Percentiles rank a stretch among this genome's conserved stretches.
phyloP scores from a whole-genome alignment of 2,888 invertebrate genomes.

The Cerceris rybyensis region DNA sequence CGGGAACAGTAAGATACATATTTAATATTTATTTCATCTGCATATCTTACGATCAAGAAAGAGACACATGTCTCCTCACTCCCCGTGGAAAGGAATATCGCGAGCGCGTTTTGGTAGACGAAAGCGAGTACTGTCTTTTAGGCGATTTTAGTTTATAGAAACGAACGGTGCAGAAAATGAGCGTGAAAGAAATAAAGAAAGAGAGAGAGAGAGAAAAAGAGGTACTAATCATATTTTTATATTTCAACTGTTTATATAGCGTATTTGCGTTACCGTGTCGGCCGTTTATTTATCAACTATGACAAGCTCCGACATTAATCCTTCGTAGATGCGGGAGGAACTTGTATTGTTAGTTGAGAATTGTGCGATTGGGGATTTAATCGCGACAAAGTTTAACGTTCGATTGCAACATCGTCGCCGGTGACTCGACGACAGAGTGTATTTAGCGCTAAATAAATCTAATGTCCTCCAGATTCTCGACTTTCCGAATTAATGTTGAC shows the following conservation, averaged over 20 bases:
- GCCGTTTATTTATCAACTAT: slow-evolving; percentile 36
- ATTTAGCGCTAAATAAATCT: slow-evolving; percentile 62
- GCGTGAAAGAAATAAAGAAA: slow-evolving; percentile 17
- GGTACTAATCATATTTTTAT: slow-evolving; percentile 53
- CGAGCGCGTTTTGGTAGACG: slow-evolving; percentile 26
- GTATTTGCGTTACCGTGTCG: slow-evolving; percentile 30
- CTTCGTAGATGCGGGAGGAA: slow-evolving; percentile 6
- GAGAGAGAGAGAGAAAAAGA: neutral
- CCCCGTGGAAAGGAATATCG: slow-evolving; percentile 10
- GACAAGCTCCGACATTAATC: slow-evolving; percentile 35
- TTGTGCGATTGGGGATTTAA: slow-evolving; percentile 40
- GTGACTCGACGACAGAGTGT: slow-evolving; percentile 43
- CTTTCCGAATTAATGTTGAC: slow-evolving; percentile 27
- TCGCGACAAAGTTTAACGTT: slow-evolving; percentile 42
- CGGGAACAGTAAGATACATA: neutral
- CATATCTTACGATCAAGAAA: slow-evolving; percentile 14
- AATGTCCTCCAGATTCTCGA: slow-evolving; percentile 54
- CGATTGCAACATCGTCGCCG: slow-evolving; percentile 43
- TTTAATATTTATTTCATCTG: slow-evolving; percentile 20
- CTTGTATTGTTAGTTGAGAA: slow-evolving; percentile 32
- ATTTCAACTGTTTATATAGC: slow-evolving; percentile 47
- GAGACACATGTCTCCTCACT: slow-evolving; percentile 8
- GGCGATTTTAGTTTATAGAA: slow-evolving; percentile 34
- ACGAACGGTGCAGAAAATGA: slow-evolving; percentile 16
- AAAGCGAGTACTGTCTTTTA: slow-evolving; percentile 22